A percentile compares a stretch with the other conserved stretches of the same genome.
These are phyloP conservation scores for Lampris incognitus DNA, from an alignment of 2,113 vertebrate species.

Conservation along the genomic window DNA sequence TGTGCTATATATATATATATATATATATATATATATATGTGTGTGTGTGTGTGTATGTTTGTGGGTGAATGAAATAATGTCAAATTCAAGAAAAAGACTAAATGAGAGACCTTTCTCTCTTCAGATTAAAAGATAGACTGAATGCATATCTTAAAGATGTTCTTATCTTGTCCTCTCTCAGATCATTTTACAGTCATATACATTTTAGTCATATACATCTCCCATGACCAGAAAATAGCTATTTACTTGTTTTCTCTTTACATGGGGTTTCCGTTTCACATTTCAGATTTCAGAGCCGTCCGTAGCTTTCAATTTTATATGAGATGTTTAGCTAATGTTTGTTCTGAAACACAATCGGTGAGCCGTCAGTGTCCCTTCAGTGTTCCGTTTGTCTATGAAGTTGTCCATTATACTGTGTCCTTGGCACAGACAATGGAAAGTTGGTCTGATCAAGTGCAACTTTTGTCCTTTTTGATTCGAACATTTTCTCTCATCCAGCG, in stretches of 20 bases:
- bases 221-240: background rate
- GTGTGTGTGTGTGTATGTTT: too few species aligned
- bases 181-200: background rate
- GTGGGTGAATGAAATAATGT: conserved; percentile 12
- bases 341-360: background rate
- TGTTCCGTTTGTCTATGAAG: background rate
- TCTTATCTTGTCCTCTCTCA: background rate
- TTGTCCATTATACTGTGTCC: background rate
- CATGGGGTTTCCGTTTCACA: conserved; percentile 3
- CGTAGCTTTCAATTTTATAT: conserved; percentile 23
- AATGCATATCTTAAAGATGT: conserved; percentile 49
- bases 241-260: conserved; percentile 9
- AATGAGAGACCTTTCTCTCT: conserved; percentile 30
- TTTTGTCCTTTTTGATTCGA: too few species aligned
- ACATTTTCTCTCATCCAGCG: too few species aligned
- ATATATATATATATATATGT: too few species aligned
- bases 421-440: conserved; percentile 8
- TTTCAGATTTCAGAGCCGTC: background rate
- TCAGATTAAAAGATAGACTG: conserved; percentile 26
- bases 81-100: conserved; percentile 46
- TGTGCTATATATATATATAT: too few species aligned
- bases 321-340: conserved; percentile 31
- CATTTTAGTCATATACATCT: background rate
- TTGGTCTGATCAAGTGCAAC: conserved; percentile 9
- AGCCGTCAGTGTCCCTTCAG: background rate